Evolutionary conservation across 2,797 vertebrate species (phyloP).

Genomic region (Brachyalestes nurse): DNA sequence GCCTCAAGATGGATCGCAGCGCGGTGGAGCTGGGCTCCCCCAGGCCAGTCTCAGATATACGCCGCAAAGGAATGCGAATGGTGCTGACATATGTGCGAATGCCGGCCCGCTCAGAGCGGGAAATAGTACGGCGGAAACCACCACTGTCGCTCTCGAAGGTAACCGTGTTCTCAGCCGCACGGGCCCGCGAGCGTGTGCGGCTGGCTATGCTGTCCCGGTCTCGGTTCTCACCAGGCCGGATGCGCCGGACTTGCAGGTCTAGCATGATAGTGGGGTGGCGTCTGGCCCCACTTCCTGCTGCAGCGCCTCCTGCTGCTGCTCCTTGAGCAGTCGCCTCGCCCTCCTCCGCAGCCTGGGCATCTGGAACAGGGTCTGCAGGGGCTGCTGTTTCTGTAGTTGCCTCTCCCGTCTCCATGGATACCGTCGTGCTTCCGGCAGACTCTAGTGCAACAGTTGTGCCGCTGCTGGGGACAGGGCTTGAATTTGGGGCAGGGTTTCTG

Average conservation of each 20-base stretch:
- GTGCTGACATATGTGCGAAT: constrained; percentile 93
- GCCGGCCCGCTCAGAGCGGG: constrained; percentile 88
- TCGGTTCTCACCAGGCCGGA: constrained; percentile 90
- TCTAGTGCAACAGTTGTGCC: constrained; percentile 59
- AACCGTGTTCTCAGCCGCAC: constrained; percentile 88
- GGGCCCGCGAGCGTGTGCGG: constrained; percentile 89
- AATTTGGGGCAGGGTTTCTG: constrained; percentile 63
- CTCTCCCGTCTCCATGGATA: constrained; percentile 76
- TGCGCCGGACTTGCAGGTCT: constrained; percentile 92
- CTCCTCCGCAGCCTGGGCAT: constrained; percentile 76
- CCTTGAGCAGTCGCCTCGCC: constrained; percentile 77
- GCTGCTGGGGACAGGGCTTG: constrained; percentile 57
- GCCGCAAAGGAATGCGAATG: constrained; percentile 89
- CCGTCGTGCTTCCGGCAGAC: constrained; percentile 64
- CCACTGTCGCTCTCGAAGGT: constrained; percentile 91
- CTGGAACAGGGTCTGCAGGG: constrained; percentile 73
- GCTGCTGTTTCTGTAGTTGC: constrained; percentile 61
- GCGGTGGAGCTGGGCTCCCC: constrained; percentile 90
- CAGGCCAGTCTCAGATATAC: constrained; percentile 88
- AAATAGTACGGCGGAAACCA: constrained; percentile 90
- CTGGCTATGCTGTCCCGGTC: constrained; percentile 92
- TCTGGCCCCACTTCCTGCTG: constrained; percentile 68
- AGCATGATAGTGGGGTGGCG: constrained; percentile 92
- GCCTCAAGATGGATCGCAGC: constrained; percentile 89
- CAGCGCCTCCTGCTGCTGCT: constrained; percentile 42